Conservation (phyloP, 2,797 vertebrate genomes). For the Synaphobranchus kaupii region DNA sequence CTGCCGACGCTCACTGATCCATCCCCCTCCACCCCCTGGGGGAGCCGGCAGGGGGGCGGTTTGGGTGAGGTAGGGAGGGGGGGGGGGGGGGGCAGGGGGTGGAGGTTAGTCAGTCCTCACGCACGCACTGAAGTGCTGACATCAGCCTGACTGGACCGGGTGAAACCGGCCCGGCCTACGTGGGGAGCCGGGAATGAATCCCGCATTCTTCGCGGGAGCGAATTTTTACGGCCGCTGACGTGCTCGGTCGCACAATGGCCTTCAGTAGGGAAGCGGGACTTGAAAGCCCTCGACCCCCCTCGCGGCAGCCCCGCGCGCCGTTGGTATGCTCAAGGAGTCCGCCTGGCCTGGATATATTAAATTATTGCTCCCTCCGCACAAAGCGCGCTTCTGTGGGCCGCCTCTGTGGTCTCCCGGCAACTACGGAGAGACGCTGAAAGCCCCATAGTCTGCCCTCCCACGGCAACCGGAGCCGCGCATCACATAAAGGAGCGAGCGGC, state of each 20-base stretch:
- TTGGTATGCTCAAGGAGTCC: conserved; percentile 41
- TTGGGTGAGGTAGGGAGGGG: no score
- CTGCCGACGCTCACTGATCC: neutral
- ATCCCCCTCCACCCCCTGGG: neutral
- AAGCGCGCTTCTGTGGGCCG: conserved; percentile 35
- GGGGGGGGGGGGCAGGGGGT: neutral
- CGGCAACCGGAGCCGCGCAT: conserved; percentile 31
- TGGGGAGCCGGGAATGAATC: neutral
- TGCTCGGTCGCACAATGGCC: neutral
- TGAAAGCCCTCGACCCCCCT: conserved; percentile 4
- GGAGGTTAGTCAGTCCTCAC: neutral
- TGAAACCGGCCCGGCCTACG: neutral
- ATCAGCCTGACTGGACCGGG: neutral
- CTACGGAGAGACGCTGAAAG: conserved; percentile 41
- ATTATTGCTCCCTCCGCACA: conserved; percentile 52
- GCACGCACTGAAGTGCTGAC: neutral
- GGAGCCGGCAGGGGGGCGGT: neutral
- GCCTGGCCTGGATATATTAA: conserved; percentile 48
- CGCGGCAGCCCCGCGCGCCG: conserved; percentile 13
- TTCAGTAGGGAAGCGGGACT: neutral
- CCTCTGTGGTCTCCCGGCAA: conserved; percentile 52
- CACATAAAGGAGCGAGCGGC: conserved; percentile 37
- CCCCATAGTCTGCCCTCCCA: conserved; percentile 34
- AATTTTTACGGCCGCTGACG: neutral
- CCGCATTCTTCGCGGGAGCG: neutral